Conservation (phyloP, 2,888 invertebrate species). For the Microdon myrmicae region DNA sequence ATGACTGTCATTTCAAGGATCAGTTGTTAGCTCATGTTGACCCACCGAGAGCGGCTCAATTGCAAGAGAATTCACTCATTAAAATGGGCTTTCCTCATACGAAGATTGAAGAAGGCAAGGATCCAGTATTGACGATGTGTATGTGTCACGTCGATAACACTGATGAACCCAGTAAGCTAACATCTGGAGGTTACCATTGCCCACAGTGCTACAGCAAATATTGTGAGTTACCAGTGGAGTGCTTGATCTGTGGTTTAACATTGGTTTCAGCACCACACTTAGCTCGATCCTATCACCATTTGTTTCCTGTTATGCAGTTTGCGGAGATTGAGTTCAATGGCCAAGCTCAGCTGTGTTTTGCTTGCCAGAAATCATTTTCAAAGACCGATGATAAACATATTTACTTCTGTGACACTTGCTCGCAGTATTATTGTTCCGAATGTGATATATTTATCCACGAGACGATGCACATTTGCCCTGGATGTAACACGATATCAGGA, state of each 20-base stretch:
- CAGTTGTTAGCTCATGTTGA: slow-evolving; percentile 74
- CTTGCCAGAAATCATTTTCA: slow-evolving; percentile 77
- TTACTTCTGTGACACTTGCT: slow-evolving; percentile 84
- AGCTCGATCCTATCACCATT: slow-evolving; percentile 96
- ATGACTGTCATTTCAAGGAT: slow-evolving; percentile 81
- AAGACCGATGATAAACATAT: slow-evolving; percentile 76
- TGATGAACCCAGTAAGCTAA: slow-evolving; percentile 75
- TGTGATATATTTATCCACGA: slow-evolving; percentile 96
- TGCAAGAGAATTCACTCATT: slow-evolving; percentile 81
- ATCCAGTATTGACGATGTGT: slow-evolving; percentile 85
- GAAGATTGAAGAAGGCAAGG: slow-evolving; percentile 71
- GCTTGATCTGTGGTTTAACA: slow-evolving; percentile 93
- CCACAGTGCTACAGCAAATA: slow-evolving; percentile 98
- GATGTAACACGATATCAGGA: slow-evolving; percentile 80
- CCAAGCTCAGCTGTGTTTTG: slow-evolving; percentile 74
- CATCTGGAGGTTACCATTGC: slow-evolving; percentile 84
- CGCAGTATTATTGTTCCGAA: slow-evolving; percentile 87
- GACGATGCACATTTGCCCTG: slow-evolving; percentile 95
- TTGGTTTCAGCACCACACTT: slow-evolving; percentile 98
- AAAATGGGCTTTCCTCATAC: slow-evolving; percentile 97
- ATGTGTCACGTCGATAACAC: slow-evolving; percentile 90
- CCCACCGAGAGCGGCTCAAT: slow-evolving; percentile 78
- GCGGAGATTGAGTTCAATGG: slow-evolving; percentile 76
- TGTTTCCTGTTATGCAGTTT: slow-evolving; percentile 91
- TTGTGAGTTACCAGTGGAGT: slow-evolving; percentile 97